Percentiles rank a stretch among this genome's conserved stretches.
These are phyloP conservation scores for Lepeophtheirus salmonis DNA, from an alignment of 1,140 invertebrate genomes.

Conservation along the genomic window DNA sequence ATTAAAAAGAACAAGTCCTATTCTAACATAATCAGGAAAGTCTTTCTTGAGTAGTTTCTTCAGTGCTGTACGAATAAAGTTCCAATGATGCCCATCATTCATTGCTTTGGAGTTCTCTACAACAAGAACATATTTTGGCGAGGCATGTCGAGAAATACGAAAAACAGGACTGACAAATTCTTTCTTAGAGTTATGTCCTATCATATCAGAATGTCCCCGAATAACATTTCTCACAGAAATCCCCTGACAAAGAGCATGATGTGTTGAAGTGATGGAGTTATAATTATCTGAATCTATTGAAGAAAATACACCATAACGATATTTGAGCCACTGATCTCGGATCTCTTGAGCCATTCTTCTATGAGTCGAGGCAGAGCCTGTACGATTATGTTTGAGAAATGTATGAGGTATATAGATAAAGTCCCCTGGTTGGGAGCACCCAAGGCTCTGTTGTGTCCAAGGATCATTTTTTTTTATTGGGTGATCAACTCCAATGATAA, in stretches of 20 bases:
- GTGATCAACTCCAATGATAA: conserved; percentile 33
- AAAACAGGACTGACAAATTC: neutral
- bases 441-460: conserved; percentile 38
- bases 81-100: conserved; percentile 10
- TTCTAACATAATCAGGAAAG: neutral
- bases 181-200: neutral
- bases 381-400: conserved; percentile 23
- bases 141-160: neutral
- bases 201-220: neutral
- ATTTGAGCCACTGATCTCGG: conserved; percentile 43
- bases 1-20: conserved; percentile 15
- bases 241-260: conserved; percentile 4
- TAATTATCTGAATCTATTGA: conserved; percentile 30
- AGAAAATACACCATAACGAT: conserved; percentile 47
- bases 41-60: conserved; percentile 9
- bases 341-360: conserved; percentile 31
- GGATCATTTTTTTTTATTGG: conserved; percentile 32
- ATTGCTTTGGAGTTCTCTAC: conserved; percentile 14
- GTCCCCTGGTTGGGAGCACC: conserved; percentile 38
- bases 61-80: conserved; percentile 6
- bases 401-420: conserved; percentile 35
- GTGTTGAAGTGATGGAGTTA: neutral
- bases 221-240: conserved; percentile 6
- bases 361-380: conserved; percentile 11
- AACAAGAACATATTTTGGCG: conserved; percentile 15